Evolutionary conservation across 2,888 invertebrate species (phyloP), one percentile per base, ranked within the genome.

Genomic region (Acanthosepion pharaonis): DNA sequence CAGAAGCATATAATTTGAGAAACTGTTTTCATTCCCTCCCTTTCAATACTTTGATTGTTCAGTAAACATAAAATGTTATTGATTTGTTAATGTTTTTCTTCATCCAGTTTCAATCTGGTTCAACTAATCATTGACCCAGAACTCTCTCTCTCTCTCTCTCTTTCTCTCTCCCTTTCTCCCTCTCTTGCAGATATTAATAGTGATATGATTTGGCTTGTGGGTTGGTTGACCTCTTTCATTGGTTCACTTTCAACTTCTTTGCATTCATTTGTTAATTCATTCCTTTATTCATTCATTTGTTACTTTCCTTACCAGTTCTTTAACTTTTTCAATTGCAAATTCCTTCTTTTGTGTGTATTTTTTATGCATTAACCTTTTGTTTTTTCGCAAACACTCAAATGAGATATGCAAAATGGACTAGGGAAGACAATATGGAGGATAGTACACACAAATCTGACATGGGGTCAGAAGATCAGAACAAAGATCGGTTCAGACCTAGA

Each of bases 101-200:
- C 78, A n/a, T 42, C 42, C 78, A 78, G n/a, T n/a, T 78, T 33
- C 33, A 18, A 78, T 78, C n/a, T 15, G 78, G n/a, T 8, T 78
- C 78, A 78, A 78, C n/a, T 78, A 78, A n/a, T 78, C 33, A n/a
- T 78, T 78, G 78, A 78, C 78, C 78, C 78, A 78, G n/a, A n/a
- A 78, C 33, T 51, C 23, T 49, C 49, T 6, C 9, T 49, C n/a
- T 78, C 78, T 92, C 92, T 51, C 23, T 49, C 49, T 6, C 9
- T 49, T 15, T 78, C 78, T 92, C 92, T 92, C 48, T 49, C 49
- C 15, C 23, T 25, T 5, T 51, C 51, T 92, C 25, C 25, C 92
- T 25, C 20, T 49, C 42, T 91, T 9, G 18, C 42, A 48, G 33
- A 28, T 92, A 33, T 48, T 20, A n/a, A 33, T 78, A 15, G 23